Conservation (phyloP, 2,888 invertebrate species). For the Athetis lepigone region DNA sequence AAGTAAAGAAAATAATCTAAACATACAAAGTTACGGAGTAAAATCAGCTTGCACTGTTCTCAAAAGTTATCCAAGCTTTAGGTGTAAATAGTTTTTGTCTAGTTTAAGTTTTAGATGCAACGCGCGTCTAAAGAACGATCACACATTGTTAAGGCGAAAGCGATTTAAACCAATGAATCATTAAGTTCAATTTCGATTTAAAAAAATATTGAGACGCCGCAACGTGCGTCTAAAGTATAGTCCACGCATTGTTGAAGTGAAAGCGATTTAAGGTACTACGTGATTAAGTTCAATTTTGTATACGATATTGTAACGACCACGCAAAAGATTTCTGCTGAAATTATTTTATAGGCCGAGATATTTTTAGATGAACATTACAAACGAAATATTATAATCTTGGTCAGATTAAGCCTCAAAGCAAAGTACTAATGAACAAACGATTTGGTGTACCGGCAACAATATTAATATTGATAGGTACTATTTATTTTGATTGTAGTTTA, state of each 20-base stretch:
- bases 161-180: slow-evolving; percentile 21
- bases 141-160: slow-evolving; percentile 47
- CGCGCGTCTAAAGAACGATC: slow-evolving; percentile 55
- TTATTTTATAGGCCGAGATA: not conserved
- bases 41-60: slow-evolving; percentile 74
- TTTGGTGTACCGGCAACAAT: not conserved
- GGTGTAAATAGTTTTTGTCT: slow-evolving; percentile 83
- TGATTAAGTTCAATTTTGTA: too few species aligned
- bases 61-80: slow-evolving; percentile 78
- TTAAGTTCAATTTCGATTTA: not conserved
- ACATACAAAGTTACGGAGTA: slow-evolving; percentile 71
- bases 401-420: not conserved
- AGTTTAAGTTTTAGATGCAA: slow-evolving; percentile 79
- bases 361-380: not conserved
- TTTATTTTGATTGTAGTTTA: too few species aligned
- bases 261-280: too few species aligned
- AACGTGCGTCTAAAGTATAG: too few species aligned
- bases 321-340: not conserved
- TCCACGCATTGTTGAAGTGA: too few species aligned
- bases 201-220: too few species aligned
- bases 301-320: too few species aligned
- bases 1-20: slow-evolving; percentile 45
- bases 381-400: slow-evolving; percentile 17
- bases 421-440: not conserved
- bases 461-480: too few species aligned